phyloP scores from a whole-genome alignment of 2,888 invertebrate genomes.

The Meteorus colon region DNA sequence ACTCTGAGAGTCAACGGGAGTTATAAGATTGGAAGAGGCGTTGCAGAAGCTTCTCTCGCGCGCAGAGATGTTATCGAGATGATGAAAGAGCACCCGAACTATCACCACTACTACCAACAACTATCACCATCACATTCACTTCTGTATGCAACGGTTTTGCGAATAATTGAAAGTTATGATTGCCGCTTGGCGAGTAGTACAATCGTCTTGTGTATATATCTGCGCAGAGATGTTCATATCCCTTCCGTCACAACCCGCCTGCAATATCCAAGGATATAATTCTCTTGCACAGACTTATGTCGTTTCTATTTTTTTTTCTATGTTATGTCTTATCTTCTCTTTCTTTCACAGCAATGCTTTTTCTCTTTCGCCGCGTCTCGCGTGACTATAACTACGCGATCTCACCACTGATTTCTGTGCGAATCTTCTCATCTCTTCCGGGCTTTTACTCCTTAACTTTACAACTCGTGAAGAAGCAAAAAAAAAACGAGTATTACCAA shows the following conservation, averaged over 20 bases:
- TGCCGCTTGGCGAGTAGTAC: slow-evolving; percentile 35
- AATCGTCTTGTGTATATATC: neutral
- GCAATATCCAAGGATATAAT: slow-evolving; percentile 20
- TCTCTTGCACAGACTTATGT: neutral
- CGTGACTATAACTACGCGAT: slow-evolving; percentile 31
- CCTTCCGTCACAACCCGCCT: slow-evolving; percentile 1
- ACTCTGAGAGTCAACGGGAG: slow-evolving; percentile 21
- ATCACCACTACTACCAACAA: neutral
- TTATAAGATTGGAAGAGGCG: slow-evolving; percentile 42
- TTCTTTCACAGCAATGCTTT: neutral
- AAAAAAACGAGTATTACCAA: neutral
- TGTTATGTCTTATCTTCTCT: neutral
- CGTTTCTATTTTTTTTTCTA: neutral
- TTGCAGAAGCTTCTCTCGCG: slow-evolving; percentile 32
- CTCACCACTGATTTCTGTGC: slow-evolving; percentile 1
- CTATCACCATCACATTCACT: neutral
- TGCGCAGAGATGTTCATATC: neutral
- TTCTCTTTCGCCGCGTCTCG: slow-evolving; percentile 19
- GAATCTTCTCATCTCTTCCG: slow-evolving; percentile 28
- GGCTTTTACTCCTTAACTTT: slow-evolving; percentile 28
- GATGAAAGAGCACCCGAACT: slow-evolving; percentile 53
- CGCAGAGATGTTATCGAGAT: slow-evolving; percentile 59
- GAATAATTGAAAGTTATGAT: slow-evolving; percentile 62
- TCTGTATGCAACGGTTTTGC: slow-evolving; percentile 46
- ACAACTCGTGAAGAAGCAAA: neutral